Conservation (phyloP, 2,888 invertebrate genomes). For the Epirrita christyi region DNA sequence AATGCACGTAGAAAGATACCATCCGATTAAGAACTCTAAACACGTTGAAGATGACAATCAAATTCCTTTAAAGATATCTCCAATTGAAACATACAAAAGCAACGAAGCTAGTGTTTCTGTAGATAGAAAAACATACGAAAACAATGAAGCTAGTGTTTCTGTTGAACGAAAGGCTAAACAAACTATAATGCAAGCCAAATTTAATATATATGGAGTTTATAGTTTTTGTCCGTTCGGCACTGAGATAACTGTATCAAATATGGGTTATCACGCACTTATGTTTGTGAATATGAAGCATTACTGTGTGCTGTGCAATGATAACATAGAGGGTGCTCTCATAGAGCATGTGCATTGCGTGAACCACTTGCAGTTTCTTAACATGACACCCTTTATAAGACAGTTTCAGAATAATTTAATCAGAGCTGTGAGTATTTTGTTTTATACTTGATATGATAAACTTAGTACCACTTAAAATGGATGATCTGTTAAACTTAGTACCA, state of each 20-base stretch:
- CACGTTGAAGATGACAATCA: not conserved
- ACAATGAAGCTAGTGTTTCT: not conserved
- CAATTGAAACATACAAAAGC: not conserved
- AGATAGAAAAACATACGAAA: not conserved
- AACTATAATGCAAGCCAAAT: not conserved
- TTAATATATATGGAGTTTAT: constrained; percentile 20
- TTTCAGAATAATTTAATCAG: constrained; percentile 42
- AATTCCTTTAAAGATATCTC: not conserved
- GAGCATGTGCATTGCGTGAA: constrained; percentile 18
- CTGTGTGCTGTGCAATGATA: constrained; percentile 28
- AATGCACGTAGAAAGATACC: constrained; percentile 15
- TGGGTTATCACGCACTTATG: constrained; percentile 27
- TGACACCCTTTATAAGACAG: constrained; percentile 37
- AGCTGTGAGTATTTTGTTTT: constrained; percentile 41
- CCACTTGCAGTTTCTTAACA: constrained; percentile 22
- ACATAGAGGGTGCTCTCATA: constrained; percentile 14
- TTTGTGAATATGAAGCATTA: constrained; percentile 1
- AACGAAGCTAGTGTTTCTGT: not conserved
- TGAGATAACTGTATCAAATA: constrained; percentile 16
- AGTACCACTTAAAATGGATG: no score
- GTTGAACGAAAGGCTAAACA: not conserved
- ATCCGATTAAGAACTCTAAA: constrained; percentile 16
- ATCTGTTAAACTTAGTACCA: no score
- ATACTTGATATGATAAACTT: no score
- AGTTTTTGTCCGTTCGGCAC: constrained; percentile 25